These are phyloP conservation scores for Echinarachnius parma DNA, from an alignment of 53 echinoderm and acorn worm genomes.

Conservation along the genomic window DNA sequence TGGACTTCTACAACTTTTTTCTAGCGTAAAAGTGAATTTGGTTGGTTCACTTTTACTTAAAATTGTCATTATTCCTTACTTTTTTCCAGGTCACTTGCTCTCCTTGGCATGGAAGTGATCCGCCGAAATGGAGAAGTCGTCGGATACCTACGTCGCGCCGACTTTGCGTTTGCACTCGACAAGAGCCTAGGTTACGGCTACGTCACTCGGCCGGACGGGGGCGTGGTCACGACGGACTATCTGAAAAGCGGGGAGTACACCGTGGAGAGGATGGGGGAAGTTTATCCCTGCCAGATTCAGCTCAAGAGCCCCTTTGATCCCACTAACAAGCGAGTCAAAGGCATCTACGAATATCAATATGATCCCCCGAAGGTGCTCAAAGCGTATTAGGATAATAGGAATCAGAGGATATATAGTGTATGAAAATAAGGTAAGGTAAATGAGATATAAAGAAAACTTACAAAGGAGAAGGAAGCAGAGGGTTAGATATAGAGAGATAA, in stretches of 20 bases:
- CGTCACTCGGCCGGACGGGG: slow-evolving; percentile 58
- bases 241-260: slow-evolving; percentile 76
- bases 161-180: slow-evolving; percentile 66
- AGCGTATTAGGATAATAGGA: too few relatives aligned
- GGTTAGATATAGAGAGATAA: too few relatives aligned
- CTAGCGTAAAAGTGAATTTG: too few relatives aligned
- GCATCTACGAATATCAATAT: slow-evolving; percentile 45
- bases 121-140: slow-evolving; percentile 78
- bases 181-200: slow-evolving; percentile 87
- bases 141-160: slow-evolving; percentile 73
- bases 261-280: slow-evolving; percentile 80
- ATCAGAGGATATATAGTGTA: too few relatives aligned
- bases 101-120: slow-evolving; percentile 77
- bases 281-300: slow-evolving; percentile 65
- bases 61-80: neutral
- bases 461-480: too few relatives aligned
- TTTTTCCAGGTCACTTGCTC: slow-evolving; percentile 49
- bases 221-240: slow-evolving; percentile 67
- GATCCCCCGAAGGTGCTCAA: neutral
- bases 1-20: too few relatives aligned
- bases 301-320: slow-evolving; percentile 90
- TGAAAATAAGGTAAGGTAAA: too few relatives aligned
- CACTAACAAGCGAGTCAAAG: slow-evolving; percentile 69
- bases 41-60: neutral
- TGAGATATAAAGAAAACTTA: too few relatives aligned